phyloP scores from a whole-genome alignment of 2,797 vertebrate species.

The Selene dorsalis region DNA sequence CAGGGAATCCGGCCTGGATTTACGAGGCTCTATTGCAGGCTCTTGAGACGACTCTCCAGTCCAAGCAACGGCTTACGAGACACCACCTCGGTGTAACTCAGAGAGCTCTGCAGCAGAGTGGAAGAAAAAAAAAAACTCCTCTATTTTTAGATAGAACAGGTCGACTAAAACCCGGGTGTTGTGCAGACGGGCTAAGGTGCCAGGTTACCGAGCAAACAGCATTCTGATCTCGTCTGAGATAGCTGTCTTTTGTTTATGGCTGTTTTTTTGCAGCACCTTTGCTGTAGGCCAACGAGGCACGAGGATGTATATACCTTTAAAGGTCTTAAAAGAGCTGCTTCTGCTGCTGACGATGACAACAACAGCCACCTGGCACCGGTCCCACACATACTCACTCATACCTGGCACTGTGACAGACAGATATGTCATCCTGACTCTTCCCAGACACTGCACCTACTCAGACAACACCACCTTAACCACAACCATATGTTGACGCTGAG shows the following conservation, averaged over 20 bases:
- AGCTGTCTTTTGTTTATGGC: constrained; percentile 4
- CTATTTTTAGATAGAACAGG: constrained; percentile 32
- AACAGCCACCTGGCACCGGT: constrained; percentile 38
- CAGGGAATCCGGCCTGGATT: constrained; percentile 67
- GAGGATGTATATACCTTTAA: constrained; percentile 9
- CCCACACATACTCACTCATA: constrained; percentile 49
- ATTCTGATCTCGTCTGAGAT: constrained; percentile 14
- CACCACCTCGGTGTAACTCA: constrained; percentile 44
- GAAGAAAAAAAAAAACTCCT: constrained; percentile 6
- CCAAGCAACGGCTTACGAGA: constrained; percentile 51
- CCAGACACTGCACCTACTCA: constrained; percentile 54
- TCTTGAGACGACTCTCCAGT: constrained; percentile 50
- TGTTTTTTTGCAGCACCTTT: constrained; percentile 8
- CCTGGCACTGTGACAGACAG: constrained; percentile 69
- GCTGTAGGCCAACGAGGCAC: constrained; percentile 10
- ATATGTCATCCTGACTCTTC: constrained; percentile 74
- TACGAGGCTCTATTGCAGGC: constrained; percentile 61
- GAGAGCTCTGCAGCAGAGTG: constrained; percentile 8
- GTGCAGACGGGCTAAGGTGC: background rate
- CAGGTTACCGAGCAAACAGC: constrained; percentile 15
- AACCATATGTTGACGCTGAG: constrained; percentile 62
- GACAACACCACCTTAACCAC: constrained; percentile 55
- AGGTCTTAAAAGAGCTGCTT: constrained; percentile 22
- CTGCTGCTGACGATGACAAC: constrained; percentile 8
- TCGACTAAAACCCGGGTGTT: constrained; percentile 17